phyloP scores from a whole-genome alignment of 2,113 vertebrate genomes.

The Scartelaos histophorus region DNA sequence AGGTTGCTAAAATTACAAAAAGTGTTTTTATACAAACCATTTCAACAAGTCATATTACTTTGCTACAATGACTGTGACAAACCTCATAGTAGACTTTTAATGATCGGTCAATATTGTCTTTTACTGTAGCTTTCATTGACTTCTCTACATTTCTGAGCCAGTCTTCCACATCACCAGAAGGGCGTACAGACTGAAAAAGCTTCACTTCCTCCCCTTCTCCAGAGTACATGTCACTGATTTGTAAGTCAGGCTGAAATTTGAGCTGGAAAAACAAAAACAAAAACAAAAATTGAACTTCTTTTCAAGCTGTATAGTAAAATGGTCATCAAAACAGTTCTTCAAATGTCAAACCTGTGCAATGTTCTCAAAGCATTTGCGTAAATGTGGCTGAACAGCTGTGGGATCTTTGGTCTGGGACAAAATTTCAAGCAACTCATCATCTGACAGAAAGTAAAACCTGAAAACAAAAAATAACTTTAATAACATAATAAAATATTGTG shows the following conservation, averaged over 20 bases:
- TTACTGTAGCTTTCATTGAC: constrained; percentile 86
- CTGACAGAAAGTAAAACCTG: constrained; percentile 95
- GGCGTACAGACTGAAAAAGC: constrained; percentile 75
- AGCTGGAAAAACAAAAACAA: constrained; percentile 73
- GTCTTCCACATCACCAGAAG: constrained; percentile 85
- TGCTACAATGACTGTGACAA: not conserved
- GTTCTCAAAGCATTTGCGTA: constrained; percentile 93
- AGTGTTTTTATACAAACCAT: not conserved
- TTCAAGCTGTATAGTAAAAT: not conserved
- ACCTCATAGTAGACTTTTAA: constrained; percentile 82
- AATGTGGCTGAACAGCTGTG: constrained; percentile 88
- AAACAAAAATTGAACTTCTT: not conserved
- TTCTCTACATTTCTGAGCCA: constrained; percentile 88
- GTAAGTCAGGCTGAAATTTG: constrained; percentile 85
- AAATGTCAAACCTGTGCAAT: constrained; percentile 77
- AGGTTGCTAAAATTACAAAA: constrained; percentile 50
- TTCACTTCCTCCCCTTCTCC: constrained; percentile 89
- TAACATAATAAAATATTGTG: not conserved
- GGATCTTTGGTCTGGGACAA: constrained; percentile 91
- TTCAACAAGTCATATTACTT: not conserved
- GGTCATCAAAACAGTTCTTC: not conserved
- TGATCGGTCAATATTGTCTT: constrained; percentile 82
- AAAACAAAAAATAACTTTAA: constrained; percentile 33
- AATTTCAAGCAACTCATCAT: constrained; percentile 91
- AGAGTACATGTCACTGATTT: constrained; percentile 93